Conservation (phyloP, 2,888 invertebrate genomes). For the Trissoscelio sp. region DNA sequence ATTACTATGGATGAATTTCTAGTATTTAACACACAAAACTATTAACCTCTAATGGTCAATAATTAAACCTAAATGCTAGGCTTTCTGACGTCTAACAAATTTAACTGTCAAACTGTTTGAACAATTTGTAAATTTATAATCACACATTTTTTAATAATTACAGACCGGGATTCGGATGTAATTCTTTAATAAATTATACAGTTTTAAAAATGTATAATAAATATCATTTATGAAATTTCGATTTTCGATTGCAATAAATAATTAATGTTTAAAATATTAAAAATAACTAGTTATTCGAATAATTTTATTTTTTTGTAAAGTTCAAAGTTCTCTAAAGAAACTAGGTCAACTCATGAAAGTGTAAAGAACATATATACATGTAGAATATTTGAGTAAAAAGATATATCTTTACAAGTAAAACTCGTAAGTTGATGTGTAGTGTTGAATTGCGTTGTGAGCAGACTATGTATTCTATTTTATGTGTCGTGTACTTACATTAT, state of each 20-base stretch:
- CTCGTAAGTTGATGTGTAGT: slow-evolving; percentile 8
- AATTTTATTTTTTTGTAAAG: slow-evolving; percentile 11
- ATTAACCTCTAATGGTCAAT: not conserved
- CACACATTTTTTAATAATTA: not conserved
- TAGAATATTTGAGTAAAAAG: slow-evolving; percentile 18
- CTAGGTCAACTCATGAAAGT: slow-evolving; percentile 5
- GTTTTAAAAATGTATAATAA: too few species aligned
- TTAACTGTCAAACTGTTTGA: not conserved
- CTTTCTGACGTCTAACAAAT: not conserved
- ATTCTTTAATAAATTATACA: not conserved
- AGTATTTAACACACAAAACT: not conserved
- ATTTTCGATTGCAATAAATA: too few species aligned
- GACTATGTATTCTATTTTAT: slow-evolving; percentile 16
- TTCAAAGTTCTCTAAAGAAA: not conserved
- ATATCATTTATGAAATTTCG: too few species aligned
- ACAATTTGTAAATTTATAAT: not conserved
- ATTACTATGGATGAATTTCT: too few species aligned
- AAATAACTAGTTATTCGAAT: not conserved
- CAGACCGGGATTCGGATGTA: not conserved
- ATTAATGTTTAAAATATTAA: too few species aligned
- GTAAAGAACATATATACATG: slow-evolving; percentile 13
- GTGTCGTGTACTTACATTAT: slow-evolving; percentile 11
- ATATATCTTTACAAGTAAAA: slow-evolving; percentile 16
- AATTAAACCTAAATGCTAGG: not conserved
- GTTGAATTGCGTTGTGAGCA: not conserved